Evolutionary conservation across 2,113 vertebrate genomes (phyloP).

Genomic region (Colossoma macropomum): DNA sequence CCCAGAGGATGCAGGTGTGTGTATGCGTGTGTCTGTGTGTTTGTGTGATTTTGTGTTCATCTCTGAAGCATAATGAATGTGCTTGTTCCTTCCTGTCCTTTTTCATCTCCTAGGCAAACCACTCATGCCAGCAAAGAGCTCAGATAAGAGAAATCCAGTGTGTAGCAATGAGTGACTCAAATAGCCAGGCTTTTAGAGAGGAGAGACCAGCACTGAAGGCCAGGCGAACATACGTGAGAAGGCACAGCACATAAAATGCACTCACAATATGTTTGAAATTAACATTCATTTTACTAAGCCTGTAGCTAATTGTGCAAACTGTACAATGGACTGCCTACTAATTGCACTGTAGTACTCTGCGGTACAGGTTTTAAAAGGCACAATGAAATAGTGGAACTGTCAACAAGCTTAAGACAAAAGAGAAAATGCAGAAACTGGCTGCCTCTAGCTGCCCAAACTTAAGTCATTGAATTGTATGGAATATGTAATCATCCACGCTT

Average conservation of each 20-base stretch:
- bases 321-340: too few species aligned
- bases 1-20: conserved; percentile 10
- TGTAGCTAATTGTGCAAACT: too few species aligned
- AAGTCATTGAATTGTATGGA: too few species aligned
- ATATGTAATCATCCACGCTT: too few species aligned
- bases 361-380: too few species aligned
- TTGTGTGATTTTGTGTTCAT: background rate
- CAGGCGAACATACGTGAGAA: background rate
- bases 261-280: background rate
- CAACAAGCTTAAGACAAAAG: too few species aligned
- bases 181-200: background rate
- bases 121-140: background rate
- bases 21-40: background rate
- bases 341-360: too few species aligned
- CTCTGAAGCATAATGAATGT: background rate
- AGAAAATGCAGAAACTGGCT: too few species aligned
- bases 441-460: too few species aligned
- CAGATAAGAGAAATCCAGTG: background rate
- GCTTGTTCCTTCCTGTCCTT: background rate
- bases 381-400: too few species aligned
- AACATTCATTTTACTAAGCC: background rate
- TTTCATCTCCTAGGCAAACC: background rate
- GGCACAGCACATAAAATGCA: background rate
- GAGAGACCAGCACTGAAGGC: background rate
- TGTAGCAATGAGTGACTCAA: background rate